Conservation (phyloP, 2,797 vertebrate species). For the Clarias pachynema region DNA sequence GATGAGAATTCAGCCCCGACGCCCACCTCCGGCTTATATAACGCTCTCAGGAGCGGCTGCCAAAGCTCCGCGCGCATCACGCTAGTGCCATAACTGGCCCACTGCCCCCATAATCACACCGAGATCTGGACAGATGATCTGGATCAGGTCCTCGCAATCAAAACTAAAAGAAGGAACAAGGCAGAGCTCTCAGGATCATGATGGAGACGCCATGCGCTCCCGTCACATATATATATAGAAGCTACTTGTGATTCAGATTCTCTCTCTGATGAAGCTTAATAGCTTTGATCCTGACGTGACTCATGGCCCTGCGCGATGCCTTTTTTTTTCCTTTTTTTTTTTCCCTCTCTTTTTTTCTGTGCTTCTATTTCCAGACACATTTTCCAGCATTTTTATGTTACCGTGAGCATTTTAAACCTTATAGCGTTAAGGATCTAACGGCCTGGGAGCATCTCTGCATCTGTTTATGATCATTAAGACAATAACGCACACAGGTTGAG, state of each 20-base stretch:
- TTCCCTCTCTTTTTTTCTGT: not conserved
- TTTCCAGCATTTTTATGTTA: not conserved
- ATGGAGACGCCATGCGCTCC: constrained; percentile 28
- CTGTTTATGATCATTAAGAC: not conserved
- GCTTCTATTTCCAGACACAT: constrained; percentile 48
- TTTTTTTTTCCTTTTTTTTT: constrained; percentile 26
- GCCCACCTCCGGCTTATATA: constrained; percentile 55
- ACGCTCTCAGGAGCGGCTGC: constrained; percentile 42
- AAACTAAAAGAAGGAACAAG: not conserved
- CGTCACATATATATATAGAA: constrained; percentile 49
- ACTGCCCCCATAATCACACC: constrained; percentile 41
- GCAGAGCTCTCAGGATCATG: constrained; percentile 18
- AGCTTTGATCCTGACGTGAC: constrained; percentile 39
- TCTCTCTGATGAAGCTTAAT: constrained; percentile 48
- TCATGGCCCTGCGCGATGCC: constrained; percentile 26
- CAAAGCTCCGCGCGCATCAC: constrained; percentile 43
- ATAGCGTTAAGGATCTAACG: no score
- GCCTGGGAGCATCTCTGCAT: not conserved
- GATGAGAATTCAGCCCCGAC: constrained; percentile 42
- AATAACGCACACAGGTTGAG: not conserved
- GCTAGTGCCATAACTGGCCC: constrained; percentile 29
- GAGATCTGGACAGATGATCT: constrained; percentile 45
- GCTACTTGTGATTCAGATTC: constrained; percentile 52
- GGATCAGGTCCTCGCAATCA: constrained; percentile 45
- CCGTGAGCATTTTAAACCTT: not conserved